phyloP scores from a whole-genome alignment of 53 echinoderm and acorn worm species.

The Echinarachnius parma region DNA sequence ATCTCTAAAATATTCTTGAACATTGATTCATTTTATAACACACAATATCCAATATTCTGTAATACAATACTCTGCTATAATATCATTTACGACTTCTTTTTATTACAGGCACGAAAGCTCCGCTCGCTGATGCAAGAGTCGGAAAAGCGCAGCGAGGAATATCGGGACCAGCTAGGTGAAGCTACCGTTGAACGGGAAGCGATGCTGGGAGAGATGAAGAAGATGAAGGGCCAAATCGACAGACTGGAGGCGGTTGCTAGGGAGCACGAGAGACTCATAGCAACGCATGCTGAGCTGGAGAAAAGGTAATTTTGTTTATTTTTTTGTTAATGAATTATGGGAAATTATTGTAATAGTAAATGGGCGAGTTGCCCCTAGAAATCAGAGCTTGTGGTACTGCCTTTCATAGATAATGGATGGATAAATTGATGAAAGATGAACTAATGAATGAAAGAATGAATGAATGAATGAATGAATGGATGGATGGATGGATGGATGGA shows the following conservation, averaged over 20 bases:
- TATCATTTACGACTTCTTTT: not conserved
- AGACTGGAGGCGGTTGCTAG: constrained; percentile 54
- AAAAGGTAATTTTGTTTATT: constrained; percentile 46
- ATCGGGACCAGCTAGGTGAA: constrained; percentile 59
- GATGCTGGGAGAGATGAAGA: constrained; percentile 49
- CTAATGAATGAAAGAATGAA: too few species aligned
- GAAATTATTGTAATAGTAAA: not conserved
- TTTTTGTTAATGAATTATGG: not conserved
- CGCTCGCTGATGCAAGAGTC: constrained; percentile 82
- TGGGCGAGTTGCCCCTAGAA: not conserved
- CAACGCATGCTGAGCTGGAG: constrained; percentile 61
- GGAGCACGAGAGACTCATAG: constrained; percentile 54
- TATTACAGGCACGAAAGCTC: constrained; percentile 72
- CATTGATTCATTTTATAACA: too few species aligned
- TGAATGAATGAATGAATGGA: too few species aligned
- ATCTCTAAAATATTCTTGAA: too few species aligned
- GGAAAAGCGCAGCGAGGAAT: constrained; percentile 82
- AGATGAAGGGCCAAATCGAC: constrained; percentile 41
- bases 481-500: too few species aligned
- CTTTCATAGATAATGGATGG: too few species aligned
- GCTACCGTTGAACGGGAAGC: constrained; percentile 41
- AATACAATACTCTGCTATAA: not conserved
- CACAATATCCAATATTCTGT: too few species aligned
- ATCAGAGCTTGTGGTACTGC: not conserved
- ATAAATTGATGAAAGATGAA: too few species aligned